Evolutionary conservation across 2,888 invertebrate genomes (phyloP), one percentile per base, ranked within the genome.

Genomic region (Euphydryas editha): DNA sequence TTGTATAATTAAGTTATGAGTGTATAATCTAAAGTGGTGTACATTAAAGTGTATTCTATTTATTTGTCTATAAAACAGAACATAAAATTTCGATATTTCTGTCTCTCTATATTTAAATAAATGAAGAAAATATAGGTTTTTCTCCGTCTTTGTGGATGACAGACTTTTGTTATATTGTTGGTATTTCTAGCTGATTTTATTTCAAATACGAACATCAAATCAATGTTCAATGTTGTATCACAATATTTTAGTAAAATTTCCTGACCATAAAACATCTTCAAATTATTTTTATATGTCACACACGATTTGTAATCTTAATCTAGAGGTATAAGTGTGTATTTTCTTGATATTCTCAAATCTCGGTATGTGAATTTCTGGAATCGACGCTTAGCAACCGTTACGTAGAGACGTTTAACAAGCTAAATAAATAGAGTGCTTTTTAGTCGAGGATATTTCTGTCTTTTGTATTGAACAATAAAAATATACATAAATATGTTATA

Each of bases 381-480:
- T 59, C 62, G 42, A 67, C 67, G 47, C 71, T 66, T 76, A 74
- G 77, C 76, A 76, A 81, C 79, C 21, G 79, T 81, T 76, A 79
- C 83, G 73, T 76, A 66, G 84, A 73, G 73, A 81, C 79, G 63
- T 68, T 56, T 67, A 70, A 63, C 67, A 69, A 69, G 69, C 62
- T 68, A 58, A 59, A 66, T 62, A 59, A 21, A 46, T 62, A 58
- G 46, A 58, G 39, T 61, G 54, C 21, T 65, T 62, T 67, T 68
- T 68, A 21, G 60, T 54, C 17, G 47, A 67, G 46, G 54, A 11
- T 59, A 47, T 54, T 67, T 62, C 30, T 30, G 15, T 44, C 30
- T 59, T 44, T 44, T 44, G n/a, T 44, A 15, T 3, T 3, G 2
- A n/a, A n/a, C n/a, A 44, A 6, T n/a, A n/a, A 44, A 44, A n/a